phyloP scores from a whole-genome alignment of 2,113 vertebrate genomes.

The Hippopotamus amphibius region DNA sequence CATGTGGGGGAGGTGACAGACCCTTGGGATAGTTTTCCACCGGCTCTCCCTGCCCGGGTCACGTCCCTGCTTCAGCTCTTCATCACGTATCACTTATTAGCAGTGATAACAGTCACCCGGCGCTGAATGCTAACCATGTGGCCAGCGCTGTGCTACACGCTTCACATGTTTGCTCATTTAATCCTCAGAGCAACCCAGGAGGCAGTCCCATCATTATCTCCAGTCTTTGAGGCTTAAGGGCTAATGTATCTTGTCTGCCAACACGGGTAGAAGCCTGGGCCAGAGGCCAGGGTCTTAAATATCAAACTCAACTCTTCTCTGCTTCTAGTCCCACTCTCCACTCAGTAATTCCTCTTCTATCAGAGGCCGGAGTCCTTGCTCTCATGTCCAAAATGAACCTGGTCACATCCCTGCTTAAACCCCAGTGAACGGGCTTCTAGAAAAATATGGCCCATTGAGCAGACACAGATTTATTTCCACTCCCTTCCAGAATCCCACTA shows the following conservation, averaged over 20 bases:
- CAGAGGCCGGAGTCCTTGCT: not conserved
- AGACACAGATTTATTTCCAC: not conserved
- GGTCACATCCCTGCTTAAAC: not conserved
- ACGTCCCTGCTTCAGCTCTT: not conserved
- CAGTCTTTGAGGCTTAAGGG: not conserved
- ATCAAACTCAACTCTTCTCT: not conserved
- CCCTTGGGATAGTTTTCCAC: not conserved
- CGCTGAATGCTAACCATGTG: rapidly evolving
- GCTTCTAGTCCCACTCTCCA: not conserved
- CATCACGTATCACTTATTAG: not conserved
- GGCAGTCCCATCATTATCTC: not conserved
- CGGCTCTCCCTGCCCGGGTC: not conserved
- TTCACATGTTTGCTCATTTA: not conserved
- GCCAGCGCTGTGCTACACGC: rapidly evolving
- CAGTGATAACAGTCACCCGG: rapidly evolving
- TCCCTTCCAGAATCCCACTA: not conserved
- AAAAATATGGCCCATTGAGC: not conserved
- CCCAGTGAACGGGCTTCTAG: not conserved
- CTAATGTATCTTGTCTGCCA: not conserved
- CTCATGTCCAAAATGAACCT: rapidly evolving
- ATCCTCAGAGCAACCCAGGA: rapidly evolving
- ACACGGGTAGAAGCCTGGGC: not conserved
- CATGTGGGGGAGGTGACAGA: not conserved
- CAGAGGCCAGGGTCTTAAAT: not conserved
- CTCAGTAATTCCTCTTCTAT: not conserved